These are phyloP conservation scores for Incurvaria masculella DNA, from an alignment of 2,888 invertebrate genomes.

Conservation along the genomic window DNA sequence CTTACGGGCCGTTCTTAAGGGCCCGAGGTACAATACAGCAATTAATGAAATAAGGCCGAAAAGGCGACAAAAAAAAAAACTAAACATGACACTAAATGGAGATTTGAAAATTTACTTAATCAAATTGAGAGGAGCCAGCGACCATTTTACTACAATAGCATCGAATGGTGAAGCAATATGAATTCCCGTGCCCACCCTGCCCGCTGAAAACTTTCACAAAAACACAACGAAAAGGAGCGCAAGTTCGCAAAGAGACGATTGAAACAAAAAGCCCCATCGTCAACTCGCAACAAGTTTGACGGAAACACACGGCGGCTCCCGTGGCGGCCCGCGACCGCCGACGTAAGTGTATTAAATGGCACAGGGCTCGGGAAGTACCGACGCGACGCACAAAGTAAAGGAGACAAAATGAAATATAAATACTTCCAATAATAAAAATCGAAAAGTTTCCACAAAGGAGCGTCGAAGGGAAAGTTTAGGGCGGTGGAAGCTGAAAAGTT, in stretches of 20 bases:
- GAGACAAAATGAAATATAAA: slow-evolving; percentile 49
- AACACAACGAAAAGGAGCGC: too few relatives aligned
- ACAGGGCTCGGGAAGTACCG: slow-evolving; percentile 27
- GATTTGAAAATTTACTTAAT: too few relatives aligned
- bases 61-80: too few relatives aligned
- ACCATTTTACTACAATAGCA: too few relatives aligned
- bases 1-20: too few relatives aligned
- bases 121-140: too few relatives aligned
- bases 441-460: neutral
- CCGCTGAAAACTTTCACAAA: too few relatives aligned
- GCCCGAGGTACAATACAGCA: too few relatives aligned
- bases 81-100: too few relatives aligned
- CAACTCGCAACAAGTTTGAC: neutral
- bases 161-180: too few relatives aligned
- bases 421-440: slow-evolving; percentile 54
- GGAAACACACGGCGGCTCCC: neutral
- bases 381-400: slow-evolving; percentile 28
- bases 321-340: neutral
- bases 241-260: neutral
- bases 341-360: slow-evolving; percentile 51
- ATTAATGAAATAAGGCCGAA: too few relatives aligned
- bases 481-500: slow-evolving; percentile 16
- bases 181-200: too few relatives aligned
- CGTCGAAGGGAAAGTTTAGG: slow-evolving; percentile 20
- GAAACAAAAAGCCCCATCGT: neutral